Base-by-base conservation (phyloP, 1,140 invertebrate species). In the Drosophila quadrilineata region DNA sequence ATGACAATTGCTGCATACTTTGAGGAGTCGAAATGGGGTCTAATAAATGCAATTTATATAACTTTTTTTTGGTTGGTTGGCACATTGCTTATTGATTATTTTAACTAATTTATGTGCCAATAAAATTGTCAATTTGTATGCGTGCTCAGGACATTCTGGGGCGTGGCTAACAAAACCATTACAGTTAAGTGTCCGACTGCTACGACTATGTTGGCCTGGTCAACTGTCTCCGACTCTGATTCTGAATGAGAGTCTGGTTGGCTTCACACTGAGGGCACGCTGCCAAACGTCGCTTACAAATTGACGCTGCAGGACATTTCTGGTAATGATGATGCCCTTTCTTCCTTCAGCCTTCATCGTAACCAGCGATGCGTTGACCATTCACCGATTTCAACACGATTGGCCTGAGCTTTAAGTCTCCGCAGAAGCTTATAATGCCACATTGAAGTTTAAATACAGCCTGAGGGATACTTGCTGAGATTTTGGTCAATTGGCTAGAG, bases 71-170 rank as follows among this genome's bases (percentile, higher is more conserved):
- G n/a, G n/a, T n/a, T n/a, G n/a, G n/a, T n/a, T 72, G 68, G 68
- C 68, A 80, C 72, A 76, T 84, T 72, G 72, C 76, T 84, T 82
- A 82, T 82, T 82, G 76, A 82, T 82, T 82, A 82, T 82, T 82
- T 82, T 69, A 54, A 84, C 77, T 82, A 82, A 82, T 82, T 82
- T 82, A 82, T 82, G 76, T 84, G 17, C 76, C 70, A 84, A 82
- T 82, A 82, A 82, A 82, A 82, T 76, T 84, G 76, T 84, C 79
- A 76, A 82, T 76, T 79, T 79, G 75, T 79, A 79, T 79, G 75
- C 75, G 75, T 71, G 75, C 77, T 45, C 31, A 36, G 24, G 40
- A 40, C 9, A 26, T 14, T n/a, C 4, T 1, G 31, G 22, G 74
- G 58, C 58, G 53, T 40, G 58, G 64, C 69, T 72, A 66, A 75